phyloP scores from a whole-genome alignment of 2,797 vertebrate genomes.

The Rhinophrynus dorsalis region DNA sequence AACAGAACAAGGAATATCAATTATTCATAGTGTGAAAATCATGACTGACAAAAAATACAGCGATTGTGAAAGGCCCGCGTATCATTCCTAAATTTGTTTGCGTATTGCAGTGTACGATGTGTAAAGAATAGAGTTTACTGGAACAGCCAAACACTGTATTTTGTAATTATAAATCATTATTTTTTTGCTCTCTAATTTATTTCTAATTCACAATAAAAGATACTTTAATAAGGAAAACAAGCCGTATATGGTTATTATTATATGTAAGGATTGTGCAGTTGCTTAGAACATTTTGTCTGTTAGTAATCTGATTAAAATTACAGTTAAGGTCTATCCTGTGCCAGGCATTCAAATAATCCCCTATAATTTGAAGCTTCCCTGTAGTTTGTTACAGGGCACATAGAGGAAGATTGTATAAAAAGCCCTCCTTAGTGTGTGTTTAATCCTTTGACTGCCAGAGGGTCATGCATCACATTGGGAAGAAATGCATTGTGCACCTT shows the following conservation, averaged over 20 bases:
- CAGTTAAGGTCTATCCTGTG: neutral
- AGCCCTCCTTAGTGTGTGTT: too few species aligned
- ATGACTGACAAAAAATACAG: conserved; percentile 15
- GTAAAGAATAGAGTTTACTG: too few species aligned
- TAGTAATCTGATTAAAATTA: conserved; percentile 12
- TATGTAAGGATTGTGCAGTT: neutral
- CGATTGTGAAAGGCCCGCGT: neutral
- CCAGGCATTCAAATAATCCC: conserved; percentile 6
- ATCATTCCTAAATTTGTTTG: conserved; percentile 6
- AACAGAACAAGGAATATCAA: conserved; percentile 17
- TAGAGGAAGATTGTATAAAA: too few species aligned
- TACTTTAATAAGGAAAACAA: too few species aligned
- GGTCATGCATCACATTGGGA: too few species aligned
- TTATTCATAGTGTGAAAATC: conserved; percentile 19
- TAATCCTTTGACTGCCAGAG: too few species aligned
- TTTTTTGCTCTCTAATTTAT: too few species aligned
- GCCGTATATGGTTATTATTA: too few species aligned
- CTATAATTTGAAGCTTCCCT: conserved; percentile 8
- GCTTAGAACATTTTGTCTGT: neutral
- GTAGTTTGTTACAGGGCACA: conserved; percentile 7
- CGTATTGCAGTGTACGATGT: neutral
- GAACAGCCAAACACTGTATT: too few species aligned
- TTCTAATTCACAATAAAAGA: too few species aligned
- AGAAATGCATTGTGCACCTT: too few species aligned
- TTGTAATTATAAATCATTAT: too few species aligned